A percentile compares a stretch with the other conserved stretches of the same genome.
These are phyloP conservation scores for Eolophus roseicapilla DNA, from an alignment of 2,113 vertebrate species.

Conservation along the genomic window DNA sequence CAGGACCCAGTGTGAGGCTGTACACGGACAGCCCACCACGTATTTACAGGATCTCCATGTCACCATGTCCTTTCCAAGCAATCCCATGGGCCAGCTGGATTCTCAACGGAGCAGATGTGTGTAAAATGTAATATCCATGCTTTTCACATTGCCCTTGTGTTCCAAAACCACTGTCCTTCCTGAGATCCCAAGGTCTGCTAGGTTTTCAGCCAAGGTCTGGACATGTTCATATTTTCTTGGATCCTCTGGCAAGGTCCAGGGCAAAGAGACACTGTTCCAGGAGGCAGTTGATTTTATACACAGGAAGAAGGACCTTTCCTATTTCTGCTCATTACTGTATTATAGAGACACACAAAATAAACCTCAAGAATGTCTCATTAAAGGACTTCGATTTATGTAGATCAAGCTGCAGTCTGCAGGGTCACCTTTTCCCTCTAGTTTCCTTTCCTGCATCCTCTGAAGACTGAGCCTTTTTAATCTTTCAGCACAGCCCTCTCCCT, in stretches of 20 bases:
- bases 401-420: neutral
- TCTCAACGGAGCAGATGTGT: neutral
- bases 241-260: neutral
- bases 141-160: neutral
- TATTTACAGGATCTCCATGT: neutral
- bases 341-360: neutral
- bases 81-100: neutral
- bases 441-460: neutral
- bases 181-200: neutral
- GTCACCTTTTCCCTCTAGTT: neutral
- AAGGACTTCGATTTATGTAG: neutral
- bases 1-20: neutral
- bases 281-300: rapidly evolving
- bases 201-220: neutral
- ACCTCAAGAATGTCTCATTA: neutral
- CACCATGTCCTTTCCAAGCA: neutral
- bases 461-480: neutral
- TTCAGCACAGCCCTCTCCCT: neutral
- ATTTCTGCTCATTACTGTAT: neutral
- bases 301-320: neutral
- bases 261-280: neutral
- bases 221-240: neutral
- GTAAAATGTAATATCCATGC: neutral
- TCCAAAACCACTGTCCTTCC: neutral
- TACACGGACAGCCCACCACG: rapidly evolving